Base-by-base conservation (phyloP, 2,888 invertebrate genomes). In the Dasysyrphus tricinctus region DNA sequence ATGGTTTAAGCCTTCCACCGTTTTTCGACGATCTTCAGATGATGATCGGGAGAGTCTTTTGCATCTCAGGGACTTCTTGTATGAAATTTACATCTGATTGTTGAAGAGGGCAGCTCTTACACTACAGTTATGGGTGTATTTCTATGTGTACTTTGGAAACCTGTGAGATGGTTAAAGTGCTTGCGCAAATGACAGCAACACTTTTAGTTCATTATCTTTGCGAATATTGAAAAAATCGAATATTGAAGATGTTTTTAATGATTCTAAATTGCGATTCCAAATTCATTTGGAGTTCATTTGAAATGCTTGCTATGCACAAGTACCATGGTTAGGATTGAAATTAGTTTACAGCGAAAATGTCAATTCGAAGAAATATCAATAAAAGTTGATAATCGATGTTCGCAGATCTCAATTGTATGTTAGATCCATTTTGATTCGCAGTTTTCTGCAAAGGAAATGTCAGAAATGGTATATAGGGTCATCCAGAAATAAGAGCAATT, bases 61-160 rank as follows among this genome's bases (percentile, higher is more conserved):
- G 29, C 44, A n/a, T 44, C 39, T 63, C 7, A 14, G 44, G 32
- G 44, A 67, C 59, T 84, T 72, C 79, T 57, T 79, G 61, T 34
- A n/a, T n/a, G 16, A 70, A 72, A 72, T 67, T 72, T 51, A 59
- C 67, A 80, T 76, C 80, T 73, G 77, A 85, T 73, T 85, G 61
- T 63, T 80, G 54, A 63, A 72, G 80, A 32, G 65, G 7, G n/a
- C 67, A 59, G 16, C 70, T 39, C 34, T 69, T 42, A 34, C n/a
- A 42, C n/a, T 49, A 49, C 32, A 12, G 39, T 19, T 49, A 19
- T 67, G 69, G 51, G 56, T 54, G 39, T 59, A 61, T 47, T 61
- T 67, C 39, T 65, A 37, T 70, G 39, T 44, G 11, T 39, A 70
- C 39, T 65, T 24, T 16, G 1, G 12, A 9, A 51, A 12, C 24